Evolutionary conservation across 1,140 invertebrate species (phyloP), one percentile per base, ranked within the genome.

Genomic region (Rhyacophila brunnea): DNA sequence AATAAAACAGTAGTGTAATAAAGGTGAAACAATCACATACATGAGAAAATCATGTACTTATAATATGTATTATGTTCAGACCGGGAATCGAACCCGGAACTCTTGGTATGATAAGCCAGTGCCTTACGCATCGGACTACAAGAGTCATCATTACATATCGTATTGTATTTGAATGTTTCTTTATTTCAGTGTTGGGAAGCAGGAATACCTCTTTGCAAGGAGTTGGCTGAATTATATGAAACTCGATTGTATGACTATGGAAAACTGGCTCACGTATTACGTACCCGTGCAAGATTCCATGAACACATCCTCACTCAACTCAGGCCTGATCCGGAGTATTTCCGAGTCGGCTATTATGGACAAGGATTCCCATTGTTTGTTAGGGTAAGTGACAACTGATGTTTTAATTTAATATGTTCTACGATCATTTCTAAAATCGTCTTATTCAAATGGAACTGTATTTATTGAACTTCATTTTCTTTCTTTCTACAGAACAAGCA

Each of bases 321-420:
- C 7, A 78, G 95, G 64, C 92, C 91, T 0, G 93, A 96, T 68
- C 92, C 93, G 6, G 95, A 98, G 74, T 99, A 99, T 73, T 99
- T 98, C 70, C 79, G 96, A 14, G 96, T 99, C 43, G 95, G 93
- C 17, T 99, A 96, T 74, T 98, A 95, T 71, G 96, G 96, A 13
- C 83, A 89, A 55, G 91, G 91, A 34, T 94, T 97, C 73, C 96
- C 96, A 5, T 80, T 95, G 0, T 98, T 98, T 77, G 87, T 98
- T 14, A 84, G 93, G 75, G 94, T 96, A 80, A 83, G 85, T 45
- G 15, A 40, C 3, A 4, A 28, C 23, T 28, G 4, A n/a, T n/a
- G n/a, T n/a, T n/a, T n/a, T n/a, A n/a, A n/a, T n/a, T n/a, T n/a
- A n/a, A n/a, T n/a, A n/a, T n/a, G n/a, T n/a, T n/a, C n/a, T n/a